These are phyloP conservation scores for Theristus sp. DNA, from an alignment of 2,888 invertebrate species.

Conservation along the genomic window DNA sequence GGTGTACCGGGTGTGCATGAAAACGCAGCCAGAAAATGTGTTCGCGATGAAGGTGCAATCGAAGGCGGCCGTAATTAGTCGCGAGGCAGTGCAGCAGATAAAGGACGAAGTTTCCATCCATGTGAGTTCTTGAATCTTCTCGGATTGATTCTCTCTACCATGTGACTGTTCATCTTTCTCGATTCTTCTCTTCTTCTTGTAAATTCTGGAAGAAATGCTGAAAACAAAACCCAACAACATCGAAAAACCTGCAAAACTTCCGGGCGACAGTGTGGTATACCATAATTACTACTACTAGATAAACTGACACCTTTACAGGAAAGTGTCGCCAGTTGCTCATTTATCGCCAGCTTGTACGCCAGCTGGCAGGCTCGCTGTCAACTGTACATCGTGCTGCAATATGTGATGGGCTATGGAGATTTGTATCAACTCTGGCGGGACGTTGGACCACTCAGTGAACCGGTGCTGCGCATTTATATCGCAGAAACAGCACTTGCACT, in stretches of 20 bases:
- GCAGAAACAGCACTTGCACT: slow-evolving; percentile 70
- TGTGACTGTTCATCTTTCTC: no score
- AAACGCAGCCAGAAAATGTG: slow-evolving; percentile 41
- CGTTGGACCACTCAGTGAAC: slow-evolving; percentile 48
- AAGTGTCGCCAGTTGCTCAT: slow-evolving; percentile 13
- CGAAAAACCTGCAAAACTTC: no score
- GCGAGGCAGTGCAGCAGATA: slow-evolving; percentile 61
- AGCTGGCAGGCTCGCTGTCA: slow-evolving; percentile 20
- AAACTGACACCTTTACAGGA: no score
- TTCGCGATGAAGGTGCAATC: slow-evolving; percentile 55
- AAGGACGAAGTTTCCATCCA: slow-evolving; percentile 49
- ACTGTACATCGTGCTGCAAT: slow-evolving; percentile 44
- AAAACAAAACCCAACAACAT: no score
- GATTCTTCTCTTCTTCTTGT: no score
- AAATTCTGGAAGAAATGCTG: no score
- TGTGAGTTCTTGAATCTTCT: no score
- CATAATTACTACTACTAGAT: no score
- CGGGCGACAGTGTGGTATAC: no score
- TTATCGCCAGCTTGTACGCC: slow-evolving; percentile 20
- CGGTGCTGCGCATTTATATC: slow-evolving; percentile 58
- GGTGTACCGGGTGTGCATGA: slow-evolving; percentile 58
- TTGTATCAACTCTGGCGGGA: slow-evolving; percentile 52
- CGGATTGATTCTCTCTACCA: no score
- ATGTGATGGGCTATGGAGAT: slow-evolving; percentile 71
- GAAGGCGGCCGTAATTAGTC: slow-evolving; percentile 48